Evolutionary conservation across 1,140 invertebrate genomes (phyloP), one percentile per base, ranked within the genome.

Genomic region (Brachionus calyciflorus): DNA sequence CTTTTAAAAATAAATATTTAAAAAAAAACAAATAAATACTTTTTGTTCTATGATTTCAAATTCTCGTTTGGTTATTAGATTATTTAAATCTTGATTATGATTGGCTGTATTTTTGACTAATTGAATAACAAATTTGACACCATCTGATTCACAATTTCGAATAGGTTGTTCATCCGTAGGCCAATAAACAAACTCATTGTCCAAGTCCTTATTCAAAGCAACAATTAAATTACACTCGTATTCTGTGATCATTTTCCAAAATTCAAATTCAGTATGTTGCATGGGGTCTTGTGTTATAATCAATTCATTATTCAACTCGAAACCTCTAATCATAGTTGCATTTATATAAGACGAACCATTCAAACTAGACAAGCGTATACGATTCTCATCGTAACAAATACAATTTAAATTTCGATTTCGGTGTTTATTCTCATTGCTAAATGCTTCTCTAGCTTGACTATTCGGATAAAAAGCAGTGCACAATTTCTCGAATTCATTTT

Each of bases 141-240:
- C 21, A 24, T 65, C 60, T 12, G 19, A 65, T 44, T 65, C 60
- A 44, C 60, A 65, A 37, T 65, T 41, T 6, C 60, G 37, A 44
- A 65, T 65, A 0, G 60, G 60, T 19, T 65, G 19, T 12, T 65
- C 9, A 28, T 65, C 60, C 21, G 19, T 55, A 6, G 69, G 69
- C 69, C 69, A 73, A 24, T 73, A 81, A 81, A 80, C 81, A 68
- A 83, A 81, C 41, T 76, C 48, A n/a, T 84, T 41, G 81, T 79
- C 40, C 82, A 81, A 76, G 80, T 89, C 9, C 89, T 49, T 55
- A 21, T 73, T 73, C 37, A 73, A 55, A 37, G 69, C 28, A 33
- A 76, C 49, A 14, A 76, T 55, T 37, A 37, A 17, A 30, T 57
- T 41, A 12, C 49, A 76, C n/a, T 76, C 49, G 30, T 76, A 40